Conservation (phyloP, 92 coral and sea anemone species). For the Zoanthus sociatus region DNA sequence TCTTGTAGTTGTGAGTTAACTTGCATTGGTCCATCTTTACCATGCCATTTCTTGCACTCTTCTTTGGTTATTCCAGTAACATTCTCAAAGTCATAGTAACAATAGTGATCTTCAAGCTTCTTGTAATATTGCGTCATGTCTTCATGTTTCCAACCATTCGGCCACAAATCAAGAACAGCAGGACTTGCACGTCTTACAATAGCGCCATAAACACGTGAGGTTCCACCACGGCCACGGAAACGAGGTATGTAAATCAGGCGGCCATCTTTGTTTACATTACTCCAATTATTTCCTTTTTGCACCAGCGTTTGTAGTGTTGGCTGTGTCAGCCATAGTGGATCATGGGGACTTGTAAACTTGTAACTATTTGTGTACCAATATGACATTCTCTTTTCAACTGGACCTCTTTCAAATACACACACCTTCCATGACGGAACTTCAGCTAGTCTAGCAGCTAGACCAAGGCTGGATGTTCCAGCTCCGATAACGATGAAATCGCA, state of each 20-base stretch:
- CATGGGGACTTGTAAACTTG: constrained; percentile 59
- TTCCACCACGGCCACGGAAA: constrained; percentile 61
- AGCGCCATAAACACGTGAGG: constrained; percentile 63
- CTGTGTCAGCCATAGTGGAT: constrained; percentile 62
- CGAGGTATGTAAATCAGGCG: constrained; percentile 63
- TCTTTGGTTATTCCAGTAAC: constrained; percentile 43
- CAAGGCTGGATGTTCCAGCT: constrained; percentile 55
- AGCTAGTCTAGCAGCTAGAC: constrained; percentile 53
- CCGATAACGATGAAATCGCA: constrained; percentile 64
- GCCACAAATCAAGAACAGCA: constrained; percentile 60
- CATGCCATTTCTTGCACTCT: constrained; percentile 61
- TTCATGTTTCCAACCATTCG: constrained; percentile 61
- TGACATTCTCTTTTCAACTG: constrained; percentile 43
- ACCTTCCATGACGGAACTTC: constrained; percentile 54
- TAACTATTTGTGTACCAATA: constrained; percentile 63
- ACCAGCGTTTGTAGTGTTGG: constrained; percentile 65
- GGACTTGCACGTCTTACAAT: constrained; percentile 66
- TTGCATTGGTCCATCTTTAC: constrained; percentile 64
- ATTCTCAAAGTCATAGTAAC: constrained; percentile 50
- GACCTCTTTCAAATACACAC: constrained; percentile 64
- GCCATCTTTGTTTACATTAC: constrained; percentile 51
- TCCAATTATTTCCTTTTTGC: not conserved
- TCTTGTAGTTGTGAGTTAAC: constrained; percentile 58
- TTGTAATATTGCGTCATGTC: constrained; percentile 49
- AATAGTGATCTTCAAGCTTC: constrained; percentile 60